Base-by-base conservation (phyloP, 2,113 vertebrate species). In the Sinocyclocheilus anophthalmus region DNA sequence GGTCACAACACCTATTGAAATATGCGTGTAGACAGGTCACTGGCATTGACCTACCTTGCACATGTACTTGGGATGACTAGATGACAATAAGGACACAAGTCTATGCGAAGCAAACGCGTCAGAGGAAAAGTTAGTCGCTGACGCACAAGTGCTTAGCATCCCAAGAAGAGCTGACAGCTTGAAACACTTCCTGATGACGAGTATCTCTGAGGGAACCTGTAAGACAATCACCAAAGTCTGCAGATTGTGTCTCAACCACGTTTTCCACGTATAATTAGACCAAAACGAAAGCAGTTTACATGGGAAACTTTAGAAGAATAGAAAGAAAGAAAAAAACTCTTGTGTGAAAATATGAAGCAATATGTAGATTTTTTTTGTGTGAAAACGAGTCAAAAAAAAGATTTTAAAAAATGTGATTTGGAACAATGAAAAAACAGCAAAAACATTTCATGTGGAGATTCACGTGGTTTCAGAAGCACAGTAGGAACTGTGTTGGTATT, bases 1-100 rank as follows among this genome's bases (percentile, higher is more conserved):
- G 26, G 93, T 94, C 78, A 91, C 95, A 14, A 94, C 94, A 0
- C 92, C 95, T 48, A 95, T 96, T 22, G 95, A 96, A 89, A 96
- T 96, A 85, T 96, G 95, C 6, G 95, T 95, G 88, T 96, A 94
- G 83, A 84, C n/a, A 83, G 57, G 61, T 48, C 8, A 33, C 61
- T 67, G 8, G 55, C 26, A 50, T 81, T 22, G 48, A 88, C 10
- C 63, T n/a, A 87, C 12, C 63, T 20, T 76, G 73, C n/a, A 85
- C 42, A 13, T 48, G 85, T 37, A 84, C 39, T 37, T 69, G 57
- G 55, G 83, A 88, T 82, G 50, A 81, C 59, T 61, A 16, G 30
- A 48, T 63, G 55, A 70, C 22, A 20, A 20, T 70, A n/a, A 83
- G 24, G 53, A 69, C 59, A 63, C 14, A 20, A 77, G 73, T 76